Evolutionary conservation across 2,888 invertebrate species (phyloP).

Genomic region (Pollenia amentaria): DNA sequence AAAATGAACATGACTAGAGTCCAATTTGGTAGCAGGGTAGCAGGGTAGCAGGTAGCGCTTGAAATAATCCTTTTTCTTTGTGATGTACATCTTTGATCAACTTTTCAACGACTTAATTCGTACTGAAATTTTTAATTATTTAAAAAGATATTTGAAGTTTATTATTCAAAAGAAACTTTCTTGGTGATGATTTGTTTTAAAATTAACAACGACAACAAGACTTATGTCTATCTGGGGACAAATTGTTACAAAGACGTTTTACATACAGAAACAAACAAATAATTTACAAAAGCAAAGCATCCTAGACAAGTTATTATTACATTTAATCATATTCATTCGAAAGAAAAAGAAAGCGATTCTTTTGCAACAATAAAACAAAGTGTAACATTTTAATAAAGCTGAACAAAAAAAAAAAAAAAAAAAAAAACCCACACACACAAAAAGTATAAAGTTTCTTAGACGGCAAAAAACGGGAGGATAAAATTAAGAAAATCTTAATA

Average conservation of each 20-base stretch:
- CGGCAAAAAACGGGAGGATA: constrained; percentile 19
- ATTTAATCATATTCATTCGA: background rate
- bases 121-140: constrained; percentile 32
- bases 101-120: background rate
- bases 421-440: background rate
- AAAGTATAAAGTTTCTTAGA: constrained; percentile 54
- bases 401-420: constrained; percentile 12
- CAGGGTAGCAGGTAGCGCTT: too few species aligned
- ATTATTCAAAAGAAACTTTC: constrained; percentile 34
- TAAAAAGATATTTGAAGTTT: background rate
- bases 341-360: constrained; percentile 29
- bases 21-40: too few species aligned
- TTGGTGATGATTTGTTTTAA: constrained; percentile 64
- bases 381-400: constrained; percentile 56
- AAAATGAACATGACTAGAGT: too few species aligned
- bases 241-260: constrained; percentile 72
- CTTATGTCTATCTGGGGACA: constrained; percentile 76
- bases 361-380: background rate
- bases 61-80: too few species aligned
- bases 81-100: background rate
- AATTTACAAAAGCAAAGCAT: constrained; percentile 61
- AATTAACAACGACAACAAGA: constrained; percentile 53
- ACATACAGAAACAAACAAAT: constrained; percentile 73
- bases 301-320: constrained; percentile 63
- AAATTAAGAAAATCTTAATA: constrained; percentile 55